Conservation (phyloP, 1,140 invertebrate genomes). For the Drosophila grimshawi region DNA sequence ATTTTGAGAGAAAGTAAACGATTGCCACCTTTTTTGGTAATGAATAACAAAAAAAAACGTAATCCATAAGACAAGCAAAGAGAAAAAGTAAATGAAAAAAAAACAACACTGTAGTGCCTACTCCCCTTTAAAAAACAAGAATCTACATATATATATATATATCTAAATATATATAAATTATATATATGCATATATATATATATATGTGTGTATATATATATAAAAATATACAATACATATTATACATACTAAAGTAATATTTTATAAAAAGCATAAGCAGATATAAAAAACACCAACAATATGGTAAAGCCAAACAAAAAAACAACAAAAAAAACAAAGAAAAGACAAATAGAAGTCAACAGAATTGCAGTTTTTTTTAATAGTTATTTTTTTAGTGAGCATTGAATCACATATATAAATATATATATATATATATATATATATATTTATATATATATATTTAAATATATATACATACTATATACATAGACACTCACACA, state of each 20-base stretch:
- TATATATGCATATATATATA: constrained; percentile 31
- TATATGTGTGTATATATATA: constrained; percentile 50
- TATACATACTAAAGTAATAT: constrained; percentile 81
- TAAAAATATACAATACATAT: constrained; percentile 77
- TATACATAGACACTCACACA: constrained; percentile 50
- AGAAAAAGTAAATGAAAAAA: constrained; percentile 50
- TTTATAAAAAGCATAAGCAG: constrained; percentile 72
- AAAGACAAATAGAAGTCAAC: constrained; percentile 56
- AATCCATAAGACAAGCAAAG: constrained; percentile 55
- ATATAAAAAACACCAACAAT: constrained; percentile 30
- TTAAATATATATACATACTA: constrained; percentile 52
- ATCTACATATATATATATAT: constrained; percentile 36
- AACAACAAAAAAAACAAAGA: constrained; percentile 27
- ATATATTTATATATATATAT: constrained; percentile 57
- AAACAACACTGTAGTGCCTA: constrained; percentile 81
- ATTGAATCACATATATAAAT: constrained; percentile 71
- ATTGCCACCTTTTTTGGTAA: constrained; percentile 62
- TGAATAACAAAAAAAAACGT: constrained; percentile 48
- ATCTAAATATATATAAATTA: constrained; percentile 46
- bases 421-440: constrained; percentile 61
- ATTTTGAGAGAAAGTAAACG: constrained; percentile 55
- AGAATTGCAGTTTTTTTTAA: constrained; percentile 77
- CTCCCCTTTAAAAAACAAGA: constrained; percentile 56
- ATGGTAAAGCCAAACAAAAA: constrained; percentile 32
- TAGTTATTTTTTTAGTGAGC: constrained; percentile 82